Percentiles rank a stretch among this genome's conserved stretches.
Conservation (phyloP, 2,113 vertebrate genomes). For the Micronycteris hirsuta region DNA sequence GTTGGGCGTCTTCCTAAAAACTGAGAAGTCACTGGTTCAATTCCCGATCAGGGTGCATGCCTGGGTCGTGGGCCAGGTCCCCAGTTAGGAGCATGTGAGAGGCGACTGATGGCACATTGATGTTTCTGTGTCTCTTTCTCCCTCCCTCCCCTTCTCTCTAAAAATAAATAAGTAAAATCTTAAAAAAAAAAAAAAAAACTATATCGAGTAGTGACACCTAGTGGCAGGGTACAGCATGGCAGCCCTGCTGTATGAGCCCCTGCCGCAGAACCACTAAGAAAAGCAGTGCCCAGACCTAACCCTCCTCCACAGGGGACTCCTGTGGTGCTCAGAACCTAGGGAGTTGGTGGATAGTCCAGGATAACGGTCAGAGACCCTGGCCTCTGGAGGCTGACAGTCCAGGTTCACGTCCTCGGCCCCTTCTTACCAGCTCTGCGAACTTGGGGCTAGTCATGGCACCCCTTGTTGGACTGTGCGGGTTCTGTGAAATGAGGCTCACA, state of each 20-base stretch:
- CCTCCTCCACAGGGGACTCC: neutral
- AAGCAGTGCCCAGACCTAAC: neutral
- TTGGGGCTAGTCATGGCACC: neutral
- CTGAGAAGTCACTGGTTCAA: too few relatives aligned
- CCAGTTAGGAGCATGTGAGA: too few relatives aligned
- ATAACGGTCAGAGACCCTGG: neutral
- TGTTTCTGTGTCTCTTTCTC: too few relatives aligned
- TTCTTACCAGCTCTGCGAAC: neutral
- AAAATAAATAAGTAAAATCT: too few relatives aligned
- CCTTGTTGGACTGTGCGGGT: neutral
- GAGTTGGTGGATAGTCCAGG: neutral
- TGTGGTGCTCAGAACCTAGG: neutral
- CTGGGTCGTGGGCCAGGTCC: too few relatives aligned
- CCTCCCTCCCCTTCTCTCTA: too few relatives aligned
- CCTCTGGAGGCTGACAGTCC: neutral
- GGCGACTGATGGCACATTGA: too few relatives aligned
- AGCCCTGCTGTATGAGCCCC: constrained; percentile 35
- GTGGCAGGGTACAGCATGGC: neutral
- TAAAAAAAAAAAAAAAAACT: neutral
- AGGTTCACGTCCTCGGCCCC: neutral
- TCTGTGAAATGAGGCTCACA: neutral
- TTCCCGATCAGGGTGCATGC: too few relatives aligned
- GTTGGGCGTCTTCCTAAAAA: too few relatives aligned
- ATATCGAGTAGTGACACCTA: neutral
- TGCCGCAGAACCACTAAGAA: neutral